A percentile compares a stretch with the other conserved stretches of the same genome.
phyloP scores from a whole-genome alignment of 1,140 invertebrate species.

The Aethina tumida region DNA sequence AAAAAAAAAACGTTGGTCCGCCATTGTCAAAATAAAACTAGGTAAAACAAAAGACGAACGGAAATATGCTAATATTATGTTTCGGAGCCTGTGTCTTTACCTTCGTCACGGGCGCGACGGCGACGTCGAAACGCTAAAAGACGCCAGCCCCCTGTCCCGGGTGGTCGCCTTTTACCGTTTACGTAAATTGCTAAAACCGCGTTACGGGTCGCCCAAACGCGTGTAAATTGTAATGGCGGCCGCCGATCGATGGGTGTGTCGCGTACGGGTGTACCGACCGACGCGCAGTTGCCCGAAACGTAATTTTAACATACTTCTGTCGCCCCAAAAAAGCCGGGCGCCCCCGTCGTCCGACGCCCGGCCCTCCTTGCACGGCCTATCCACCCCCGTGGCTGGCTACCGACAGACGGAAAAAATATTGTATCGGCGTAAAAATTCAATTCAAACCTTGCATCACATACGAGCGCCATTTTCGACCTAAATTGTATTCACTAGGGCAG shows the following conservation, averaged over 20 bases:
- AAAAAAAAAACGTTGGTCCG: no score
- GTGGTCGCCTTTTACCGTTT: constrained; percentile 2
- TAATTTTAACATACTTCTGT: constrained; percentile 33
- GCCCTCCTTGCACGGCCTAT: no score
- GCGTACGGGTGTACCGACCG: constrained; percentile 10
- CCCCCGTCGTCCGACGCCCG: no score
- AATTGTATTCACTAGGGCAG: constrained; percentile 33
- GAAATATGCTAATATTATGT: no score
- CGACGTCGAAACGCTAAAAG: no score
- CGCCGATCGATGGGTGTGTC: constrained; percentile 5
- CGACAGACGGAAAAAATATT: constrained; percentile 22
- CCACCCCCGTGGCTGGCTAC: no score
- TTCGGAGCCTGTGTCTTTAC: no score
- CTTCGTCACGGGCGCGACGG: constrained; percentile 4
- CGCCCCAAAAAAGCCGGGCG: no score
- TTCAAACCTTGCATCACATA: constrained; percentile 37
- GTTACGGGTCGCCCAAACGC: no score
- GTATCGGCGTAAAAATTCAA: constrained; percentile 34
- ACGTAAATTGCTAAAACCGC: no score
- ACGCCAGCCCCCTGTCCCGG: not conserved
- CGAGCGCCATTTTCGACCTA: constrained; percentile 35
- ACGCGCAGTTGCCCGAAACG: constrained; percentile 12
- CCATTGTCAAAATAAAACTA: no score
- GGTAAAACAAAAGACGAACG: no score
- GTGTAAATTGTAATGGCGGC: not conserved